Percentiles rank a stretch among this genome's conserved stretches.
phyloP scores from a whole-genome alignment of 64 coral and sea anemone species.

The Orbicella faveolata region DNA sequence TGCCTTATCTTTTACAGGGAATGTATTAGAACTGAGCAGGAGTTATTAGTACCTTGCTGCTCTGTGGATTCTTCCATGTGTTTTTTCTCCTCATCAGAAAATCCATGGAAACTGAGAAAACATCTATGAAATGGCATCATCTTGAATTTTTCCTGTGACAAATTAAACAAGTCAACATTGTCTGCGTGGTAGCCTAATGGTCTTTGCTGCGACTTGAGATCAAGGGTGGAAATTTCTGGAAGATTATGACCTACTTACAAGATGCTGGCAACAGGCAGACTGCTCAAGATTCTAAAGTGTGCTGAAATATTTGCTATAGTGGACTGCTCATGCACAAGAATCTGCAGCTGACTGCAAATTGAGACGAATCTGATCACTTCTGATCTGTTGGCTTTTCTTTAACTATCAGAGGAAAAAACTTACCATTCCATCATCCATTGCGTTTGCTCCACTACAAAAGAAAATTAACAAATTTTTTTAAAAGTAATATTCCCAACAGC shows the following conservation, averaged over 20 bases:
- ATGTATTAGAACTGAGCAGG: too few species aligned
- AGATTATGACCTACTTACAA: too few species aligned
- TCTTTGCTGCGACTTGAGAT: too few species aligned
- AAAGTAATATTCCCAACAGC: too few species aligned
- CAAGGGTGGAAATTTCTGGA: too few species aligned
- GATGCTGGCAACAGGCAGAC: too few species aligned
- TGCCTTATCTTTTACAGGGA: too few species aligned
- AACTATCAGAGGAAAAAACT: background rate
- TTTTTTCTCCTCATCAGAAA: conserved; percentile 90
- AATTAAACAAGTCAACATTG: background rate
- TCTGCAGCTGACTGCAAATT: background rate
- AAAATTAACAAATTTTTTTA: background rate
- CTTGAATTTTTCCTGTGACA: conserved; percentile 79
- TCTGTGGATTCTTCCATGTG: conserved; percentile 95
- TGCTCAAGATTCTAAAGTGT: too few species aligned
- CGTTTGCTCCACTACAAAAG: conserved; percentile 51
- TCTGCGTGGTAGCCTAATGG: background rate
- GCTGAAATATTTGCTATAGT: too few species aligned
- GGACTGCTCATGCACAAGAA: background rate
- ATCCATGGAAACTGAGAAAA: conserved; percentile 89
- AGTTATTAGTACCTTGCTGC: conserved; percentile 75
- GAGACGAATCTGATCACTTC: background rate
- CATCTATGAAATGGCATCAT: conserved; percentile 92
- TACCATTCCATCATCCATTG: conserved; percentile 91
- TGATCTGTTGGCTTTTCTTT: too few species aligned